A percentile compares a stretch with the other conserved stretches of the same genome.
These are phyloP conservation scores for Pemphredon lugubris DNA, from an alignment of 2,888 invertebrate genomes.

Conservation along the genomic window DNA sequence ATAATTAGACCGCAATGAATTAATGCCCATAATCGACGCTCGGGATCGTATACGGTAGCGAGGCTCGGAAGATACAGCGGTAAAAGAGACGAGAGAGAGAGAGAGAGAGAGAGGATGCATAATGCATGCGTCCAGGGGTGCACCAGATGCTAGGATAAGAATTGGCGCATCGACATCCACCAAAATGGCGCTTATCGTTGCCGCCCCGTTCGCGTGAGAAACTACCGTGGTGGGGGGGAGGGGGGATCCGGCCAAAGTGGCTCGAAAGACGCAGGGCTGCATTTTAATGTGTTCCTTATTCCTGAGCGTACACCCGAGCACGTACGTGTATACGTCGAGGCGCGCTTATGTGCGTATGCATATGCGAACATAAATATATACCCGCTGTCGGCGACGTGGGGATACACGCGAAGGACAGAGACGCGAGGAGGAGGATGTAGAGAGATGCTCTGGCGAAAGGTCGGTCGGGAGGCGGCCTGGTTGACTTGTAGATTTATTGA, in stretches of 20 bases:
- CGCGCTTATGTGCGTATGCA: slow-evolving; percentile 20
- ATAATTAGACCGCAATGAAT: too few relatives aligned
- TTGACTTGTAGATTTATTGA: slow-evolving; percentile 78
- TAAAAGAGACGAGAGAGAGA: slow-evolving; percentile 1
- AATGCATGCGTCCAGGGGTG: slow-evolving; percentile 62
- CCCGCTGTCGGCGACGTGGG: slow-evolving; percentile 18
- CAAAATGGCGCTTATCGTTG: slow-evolving; percentile 65
- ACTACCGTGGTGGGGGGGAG: slow-evolving; percentile 19
- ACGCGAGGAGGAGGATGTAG: slow-evolving; percentile 25
- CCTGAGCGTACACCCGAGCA: slow-evolving; percentile 31
- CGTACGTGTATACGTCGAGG: slow-evolving; percentile 22
- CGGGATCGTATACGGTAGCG: background rate
- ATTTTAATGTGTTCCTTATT: slow-evolving; percentile 62
- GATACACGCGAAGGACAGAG: slow-evolving; percentile 4
- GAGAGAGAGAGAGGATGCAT: slow-evolving; percentile 40
- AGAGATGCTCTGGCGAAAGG: slow-evolving; percentile 26
- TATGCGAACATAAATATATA: slow-evolving; percentile 22
- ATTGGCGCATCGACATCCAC: slow-evolving; percentile 67
- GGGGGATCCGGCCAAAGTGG: slow-evolving; percentile 7
- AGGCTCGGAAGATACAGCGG: background rate
- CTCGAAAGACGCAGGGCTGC: slow-evolving; percentile 49
- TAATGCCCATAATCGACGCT: slow-evolving; percentile 9
- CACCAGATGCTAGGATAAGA: slow-evolving; percentile 64
- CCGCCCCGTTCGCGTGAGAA: slow-evolving; percentile 53
- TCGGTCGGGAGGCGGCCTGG: slow-evolving; percentile 48